Evolutionary conservation across 2,888 invertebrate species (phyloP).

Genomic region (Dryadula phaetusa): DNA sequence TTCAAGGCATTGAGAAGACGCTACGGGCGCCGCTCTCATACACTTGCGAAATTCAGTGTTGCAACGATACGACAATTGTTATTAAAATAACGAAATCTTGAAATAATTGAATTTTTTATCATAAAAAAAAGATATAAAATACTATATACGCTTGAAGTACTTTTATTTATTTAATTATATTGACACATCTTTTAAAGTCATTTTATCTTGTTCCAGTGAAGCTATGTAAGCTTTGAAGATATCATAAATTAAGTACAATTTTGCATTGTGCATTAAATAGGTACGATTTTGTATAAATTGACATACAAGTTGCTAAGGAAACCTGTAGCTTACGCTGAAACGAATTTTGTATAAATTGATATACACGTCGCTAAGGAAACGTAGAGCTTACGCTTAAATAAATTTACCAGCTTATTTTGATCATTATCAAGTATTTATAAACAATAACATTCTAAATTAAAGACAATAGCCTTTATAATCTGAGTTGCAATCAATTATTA

Average conservation of each 20-base stretch:
- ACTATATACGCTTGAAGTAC: background rate
- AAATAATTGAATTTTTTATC: conserved; percentile 20
- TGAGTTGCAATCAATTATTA: conserved; percentile 24
- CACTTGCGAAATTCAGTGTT: conserved; percentile 41
- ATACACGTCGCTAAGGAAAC: no score
- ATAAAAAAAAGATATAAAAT: conserved; percentile 13
- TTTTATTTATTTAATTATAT: background rate
- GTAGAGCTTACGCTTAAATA: no score
- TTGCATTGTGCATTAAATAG: no score
- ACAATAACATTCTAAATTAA: background rate
- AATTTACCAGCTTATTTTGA: no score
- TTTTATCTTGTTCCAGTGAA: background rate
- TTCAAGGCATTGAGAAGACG: conserved; percentile 49
- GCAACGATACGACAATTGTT: conserved; percentile 41
- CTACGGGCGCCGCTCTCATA: conserved; percentile 44
- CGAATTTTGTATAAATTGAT: no score
- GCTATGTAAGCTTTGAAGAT: no score
- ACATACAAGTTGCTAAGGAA: no score
- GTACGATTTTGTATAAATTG: no score
- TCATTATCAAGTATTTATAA: background rate
- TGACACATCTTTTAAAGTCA: background rate
- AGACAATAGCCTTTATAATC: background rate
- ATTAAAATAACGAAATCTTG: conserved; percentile 41
- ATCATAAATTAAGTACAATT: no score
- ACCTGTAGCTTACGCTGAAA: no score